Conservation (phyloP, 2,113 vertebrate species). For the Lynx canadensis region DNA sequence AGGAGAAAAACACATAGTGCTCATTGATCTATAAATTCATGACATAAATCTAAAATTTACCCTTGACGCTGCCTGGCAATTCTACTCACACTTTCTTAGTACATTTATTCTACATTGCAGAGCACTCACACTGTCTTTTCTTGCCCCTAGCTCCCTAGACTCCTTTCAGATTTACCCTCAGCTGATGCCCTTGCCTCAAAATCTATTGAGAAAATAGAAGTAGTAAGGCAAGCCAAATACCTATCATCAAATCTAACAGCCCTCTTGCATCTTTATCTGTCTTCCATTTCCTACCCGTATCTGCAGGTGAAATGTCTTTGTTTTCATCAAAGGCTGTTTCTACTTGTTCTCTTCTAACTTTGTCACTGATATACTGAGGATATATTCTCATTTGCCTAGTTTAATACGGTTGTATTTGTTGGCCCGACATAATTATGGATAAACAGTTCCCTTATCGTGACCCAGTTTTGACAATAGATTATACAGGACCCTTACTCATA, state of each 20-base stretch:
- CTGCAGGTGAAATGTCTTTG: not conserved
- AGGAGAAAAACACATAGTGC: not conserved
- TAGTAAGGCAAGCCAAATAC: not conserved
- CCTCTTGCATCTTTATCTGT: not conserved
- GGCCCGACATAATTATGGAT: not conserved
- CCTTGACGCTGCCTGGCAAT: not conserved
- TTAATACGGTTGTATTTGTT: not conserved
- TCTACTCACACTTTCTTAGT: not conserved
- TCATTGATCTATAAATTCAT: not conserved
- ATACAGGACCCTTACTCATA: not conserved
- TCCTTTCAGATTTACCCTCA: not conserved
- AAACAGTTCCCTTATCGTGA: not conserved
- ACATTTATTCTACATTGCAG: not conserved
- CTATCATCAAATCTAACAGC: not conserved
- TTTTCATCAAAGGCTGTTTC: not conserved
- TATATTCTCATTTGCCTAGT: not conserved
- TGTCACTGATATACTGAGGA: too few species aligned
- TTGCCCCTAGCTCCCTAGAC: not conserved
- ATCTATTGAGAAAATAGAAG: slow-evolving; percentile 51
- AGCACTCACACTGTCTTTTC: not conserved
- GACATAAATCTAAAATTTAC: not conserved
- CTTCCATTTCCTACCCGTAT: not conserved
- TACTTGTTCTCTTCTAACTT: not conserved
- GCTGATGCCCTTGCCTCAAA: not conserved
- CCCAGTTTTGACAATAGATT: not conserved